Evolutionary conservation across 2,888 invertebrate species (phyloP), one percentile per base, ranked within the genome.

Genomic region (Eupithecia subfuscata): DNA sequence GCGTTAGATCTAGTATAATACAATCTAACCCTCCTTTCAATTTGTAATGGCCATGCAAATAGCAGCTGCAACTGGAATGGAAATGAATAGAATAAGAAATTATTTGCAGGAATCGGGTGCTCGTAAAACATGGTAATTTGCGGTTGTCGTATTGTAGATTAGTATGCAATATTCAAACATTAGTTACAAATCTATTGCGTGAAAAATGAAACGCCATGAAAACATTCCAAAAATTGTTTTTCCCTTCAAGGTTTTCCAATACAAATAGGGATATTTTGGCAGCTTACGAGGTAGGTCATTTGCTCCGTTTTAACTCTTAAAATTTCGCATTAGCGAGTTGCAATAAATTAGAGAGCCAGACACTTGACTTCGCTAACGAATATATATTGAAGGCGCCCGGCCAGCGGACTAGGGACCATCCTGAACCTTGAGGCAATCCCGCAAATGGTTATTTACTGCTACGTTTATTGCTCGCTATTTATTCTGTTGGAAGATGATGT

Each of bases 261-360:
- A 75, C 56, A 75, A 72, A 72, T 70, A 12, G 67, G 14, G 73
- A 80, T 74, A 78, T 76, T 52, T 73, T 73, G 75, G 69, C 76
- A 76, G 70, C 71, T 60, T 25, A 14, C 56, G 22, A 56, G 25
- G 40, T 34, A 78, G 78, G 78, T 78, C 77, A 75, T 71, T 69
- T 22, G 68, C 71, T 76, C 75, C 80, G 81, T 83, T 84, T 83
- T 78, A 81, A 83, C 82, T 84, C 86, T 89, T 89, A 90, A 90
- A 90, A 91, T 91, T 91, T 88, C 87, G 84, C 86, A 87, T 86
- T 87, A 86, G 86, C 84, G 84, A 84, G 85, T 81, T 82, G 87
- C 86, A 85, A 91, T 91, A 90, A 90, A 91, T 91, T 88, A 87
- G 85, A 80, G 81, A 82, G 82, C 77, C 81, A 84, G 82, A 83